Evolutionary conservation across 2,113 vertebrate species (phyloP), one percentile per base, ranked within the genome.

Genomic region (Colius striatus): DNA sequence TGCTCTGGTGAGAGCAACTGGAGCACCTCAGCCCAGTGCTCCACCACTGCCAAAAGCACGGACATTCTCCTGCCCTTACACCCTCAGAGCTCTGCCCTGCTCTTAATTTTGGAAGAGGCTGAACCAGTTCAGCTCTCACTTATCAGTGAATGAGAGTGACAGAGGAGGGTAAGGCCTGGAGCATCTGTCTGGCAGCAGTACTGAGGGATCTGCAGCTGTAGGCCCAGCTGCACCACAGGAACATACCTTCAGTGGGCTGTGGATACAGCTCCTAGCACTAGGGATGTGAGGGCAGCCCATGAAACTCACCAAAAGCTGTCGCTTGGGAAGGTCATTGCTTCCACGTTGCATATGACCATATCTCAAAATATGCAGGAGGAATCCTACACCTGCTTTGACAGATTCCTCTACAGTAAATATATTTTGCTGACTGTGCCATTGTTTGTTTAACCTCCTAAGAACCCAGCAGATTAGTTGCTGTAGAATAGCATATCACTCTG

Each of bases 251-350:
- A 17, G 48, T 36, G 25, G 38, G 21, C 5, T 32, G 43, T 1
- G 36, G 34, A 8, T 6, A 9, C 48, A 4, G 48, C 16, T 20
- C 2, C 63, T 27, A 41, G 14, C 34, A 68, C 71, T 41, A 65
- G 38, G 58, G 19, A 30, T 45, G 30, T 1, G 2, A 29, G 27
- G 32, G 7, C 27, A 7, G 4, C 1, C 55, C 1, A 5, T 15
- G 70, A 62, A 30, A 41, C 22, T 30, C 10, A 10, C 3, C 0
- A 0, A 71, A 5, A 16, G 13, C 10, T 23, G 9, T 10, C 43
- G 5, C 0, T 0, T 6, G 34, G 15, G 62, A 43, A 13, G 30
- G 2, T 0, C 27, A 62, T 6, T 43, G 13, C 45, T 36, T 20
- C 2, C 7, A 9, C 2, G 0, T 4, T 20, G 27, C 6, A 2